Evolutionary conservation across 1,140 invertebrate genomes (phyloP).

Genomic region (Brachionus manjavacas): DNA sequence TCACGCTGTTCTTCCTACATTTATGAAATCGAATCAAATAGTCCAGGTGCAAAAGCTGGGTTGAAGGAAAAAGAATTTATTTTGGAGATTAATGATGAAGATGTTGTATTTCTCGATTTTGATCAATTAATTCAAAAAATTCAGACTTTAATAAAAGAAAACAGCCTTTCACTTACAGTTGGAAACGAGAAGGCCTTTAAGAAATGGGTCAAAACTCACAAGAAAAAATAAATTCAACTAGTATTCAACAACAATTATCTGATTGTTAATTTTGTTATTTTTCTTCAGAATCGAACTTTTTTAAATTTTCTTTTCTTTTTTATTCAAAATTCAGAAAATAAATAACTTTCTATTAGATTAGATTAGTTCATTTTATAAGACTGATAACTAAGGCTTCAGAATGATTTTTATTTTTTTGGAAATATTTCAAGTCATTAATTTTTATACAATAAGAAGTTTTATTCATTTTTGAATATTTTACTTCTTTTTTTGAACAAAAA

Average conservation of each 20-base stretch:
- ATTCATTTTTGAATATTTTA: background rate
- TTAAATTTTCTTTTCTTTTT: background rate
- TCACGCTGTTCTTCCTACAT: constrained; percentile 15
- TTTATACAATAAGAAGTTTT: background rate
- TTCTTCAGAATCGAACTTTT: background rate
- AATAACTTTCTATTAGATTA: background rate
- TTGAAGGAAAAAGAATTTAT: constrained; percentile 26
- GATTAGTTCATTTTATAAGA: background rate
- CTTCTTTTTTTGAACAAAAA: background rate
- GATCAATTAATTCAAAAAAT: background rate
- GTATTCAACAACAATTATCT: background rate
- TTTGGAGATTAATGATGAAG: constrained; percentile 10
- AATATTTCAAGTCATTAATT: background rate
- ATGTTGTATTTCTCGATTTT: constrained; percentile 21
- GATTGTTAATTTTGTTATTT: background rate
- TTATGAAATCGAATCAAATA: constrained; percentile 26
- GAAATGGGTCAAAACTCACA: constrained; percentile 16
- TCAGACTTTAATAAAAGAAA: constrained; percentile 16
- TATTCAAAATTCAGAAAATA: background rate
- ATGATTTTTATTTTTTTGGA: background rate
- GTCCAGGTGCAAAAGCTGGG: constrained; percentile 4
- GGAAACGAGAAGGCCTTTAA: constrained; percentile 38
- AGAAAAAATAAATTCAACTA: background rate
- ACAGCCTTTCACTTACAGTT: background rate
- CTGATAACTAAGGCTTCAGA: background rate